These are phyloP conservation scores for Tamias sibiricus DNA, from an alignment of 2,113 vertebrate species.

Conservation along the genomic window DNA sequence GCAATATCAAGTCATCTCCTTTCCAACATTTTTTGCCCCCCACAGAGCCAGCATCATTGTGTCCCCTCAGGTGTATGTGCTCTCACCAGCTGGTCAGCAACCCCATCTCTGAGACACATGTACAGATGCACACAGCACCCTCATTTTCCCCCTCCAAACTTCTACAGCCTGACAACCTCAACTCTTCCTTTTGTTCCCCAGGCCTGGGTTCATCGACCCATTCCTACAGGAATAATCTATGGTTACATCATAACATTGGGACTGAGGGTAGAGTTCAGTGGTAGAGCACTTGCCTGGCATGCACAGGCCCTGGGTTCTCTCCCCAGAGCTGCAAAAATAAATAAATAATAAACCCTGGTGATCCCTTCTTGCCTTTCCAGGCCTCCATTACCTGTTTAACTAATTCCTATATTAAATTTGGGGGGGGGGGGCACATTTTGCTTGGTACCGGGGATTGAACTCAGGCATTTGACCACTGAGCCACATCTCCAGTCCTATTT, in stretches of 20 bases:
- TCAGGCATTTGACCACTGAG: too few relatives aligned
- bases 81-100: neutral
- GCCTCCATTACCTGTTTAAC: neutral
- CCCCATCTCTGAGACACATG: neutral
- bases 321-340: neutral
- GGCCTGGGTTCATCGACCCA: neutral
- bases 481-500: too few relatives aligned
- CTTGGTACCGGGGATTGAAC: too few relatives aligned
- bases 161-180: neutral
- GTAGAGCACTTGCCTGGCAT: neutral
- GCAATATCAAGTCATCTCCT: neutral
- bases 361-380: neutral
- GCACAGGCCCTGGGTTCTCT: neutral
- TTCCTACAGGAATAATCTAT: neutral
- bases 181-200: neutral
- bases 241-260: neutral
- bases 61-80: too few relatives aligned
- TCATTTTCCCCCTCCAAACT: neutral
- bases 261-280: neutral
- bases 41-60: neutral
- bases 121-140: rapidly evolving
- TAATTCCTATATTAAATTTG: neutral
- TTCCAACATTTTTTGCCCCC: neutral
- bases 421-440: too few relatives aligned
- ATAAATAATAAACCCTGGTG: neutral